Evolutionary conservation across 1,140 invertebrate genomes (phyloP).

Genomic region (Dreissena rostriformis): DNA sequence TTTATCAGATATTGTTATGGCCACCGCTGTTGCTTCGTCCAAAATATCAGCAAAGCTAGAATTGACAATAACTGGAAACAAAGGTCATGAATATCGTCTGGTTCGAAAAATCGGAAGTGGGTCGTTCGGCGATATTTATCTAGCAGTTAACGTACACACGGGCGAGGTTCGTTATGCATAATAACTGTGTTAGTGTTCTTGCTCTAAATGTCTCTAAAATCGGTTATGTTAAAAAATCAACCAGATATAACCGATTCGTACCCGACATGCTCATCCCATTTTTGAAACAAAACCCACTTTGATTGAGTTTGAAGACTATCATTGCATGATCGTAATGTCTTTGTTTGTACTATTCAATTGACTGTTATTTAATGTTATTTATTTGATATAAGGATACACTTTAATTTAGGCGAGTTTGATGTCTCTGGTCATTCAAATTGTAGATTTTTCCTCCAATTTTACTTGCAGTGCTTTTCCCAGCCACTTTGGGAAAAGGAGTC

Average conservation of each 20-base stretch:
- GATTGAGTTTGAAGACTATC: no score
- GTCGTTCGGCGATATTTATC: constrained; percentile 99
- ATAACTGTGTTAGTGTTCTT: no score
- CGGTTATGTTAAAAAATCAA: no score
- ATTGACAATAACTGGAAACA: constrained; percentile 89
- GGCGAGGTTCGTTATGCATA: constrained; percentile 87
- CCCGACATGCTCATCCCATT: not conserved
- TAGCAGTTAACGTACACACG: constrained; percentile 84
- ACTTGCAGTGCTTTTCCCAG: no score
- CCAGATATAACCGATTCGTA: not conserved
- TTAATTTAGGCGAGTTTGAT: not conserved
- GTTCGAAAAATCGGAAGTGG: constrained; percentile 99
- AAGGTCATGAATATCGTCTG: constrained; percentile 98
- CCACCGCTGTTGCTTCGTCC: constrained; percentile 22
- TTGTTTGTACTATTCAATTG: no score
- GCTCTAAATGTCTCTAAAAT: no score
- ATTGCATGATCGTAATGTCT: no score
- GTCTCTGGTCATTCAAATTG: not conserved
- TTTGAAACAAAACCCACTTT: no score
- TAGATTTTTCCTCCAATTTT: not conserved
- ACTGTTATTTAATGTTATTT: no score
- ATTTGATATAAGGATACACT: no score
- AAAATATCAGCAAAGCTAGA: constrained; percentile 2
- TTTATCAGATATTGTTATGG: constrained; percentile 17
- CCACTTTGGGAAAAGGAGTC: no score